Conservation (phyloP, 2,797 vertebrate genomes). For the Trichosurus vulpecula region DNA sequence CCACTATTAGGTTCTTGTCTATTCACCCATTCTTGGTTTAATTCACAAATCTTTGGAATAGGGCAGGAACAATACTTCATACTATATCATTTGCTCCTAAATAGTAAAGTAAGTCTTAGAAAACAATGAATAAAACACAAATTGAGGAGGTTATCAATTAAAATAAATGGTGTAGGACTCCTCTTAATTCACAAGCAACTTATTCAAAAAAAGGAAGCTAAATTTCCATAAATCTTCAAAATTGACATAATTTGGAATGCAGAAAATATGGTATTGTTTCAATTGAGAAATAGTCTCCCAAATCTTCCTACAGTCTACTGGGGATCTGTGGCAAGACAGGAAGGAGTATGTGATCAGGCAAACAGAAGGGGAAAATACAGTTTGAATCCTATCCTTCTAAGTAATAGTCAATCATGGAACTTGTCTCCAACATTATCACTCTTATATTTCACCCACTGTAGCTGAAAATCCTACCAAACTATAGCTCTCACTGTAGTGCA, state of each 20-base stretch:
- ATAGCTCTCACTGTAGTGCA: not conserved
- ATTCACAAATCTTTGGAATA: no score
- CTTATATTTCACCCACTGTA: no score
- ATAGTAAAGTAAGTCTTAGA: not conserved
- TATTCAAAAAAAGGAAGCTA: not conserved
- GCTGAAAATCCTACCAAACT: not conserved
- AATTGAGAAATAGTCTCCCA: not conserved
- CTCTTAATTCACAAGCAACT: no score
- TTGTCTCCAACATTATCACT: no score
- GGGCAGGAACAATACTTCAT: not conserved
- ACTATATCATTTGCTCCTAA: not conserved
- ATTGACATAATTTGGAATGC: no score
- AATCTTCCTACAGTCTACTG: not conserved
- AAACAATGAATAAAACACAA: not conserved
- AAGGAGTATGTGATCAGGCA: not conserved
- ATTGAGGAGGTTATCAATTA: not conserved
- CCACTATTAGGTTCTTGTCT: no score
- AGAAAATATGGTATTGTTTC: not conserved
- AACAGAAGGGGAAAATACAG: not conserved
- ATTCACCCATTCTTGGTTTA: not conserved
- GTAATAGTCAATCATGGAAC: not conserved
- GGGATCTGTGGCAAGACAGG: not conserved
- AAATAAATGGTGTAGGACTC: not conserved
- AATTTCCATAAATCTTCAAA: no score
- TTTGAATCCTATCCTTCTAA: not conserved